Conservation (phyloP, 2,113 vertebrate genomes). For the Sardina pilchardus region DNA sequence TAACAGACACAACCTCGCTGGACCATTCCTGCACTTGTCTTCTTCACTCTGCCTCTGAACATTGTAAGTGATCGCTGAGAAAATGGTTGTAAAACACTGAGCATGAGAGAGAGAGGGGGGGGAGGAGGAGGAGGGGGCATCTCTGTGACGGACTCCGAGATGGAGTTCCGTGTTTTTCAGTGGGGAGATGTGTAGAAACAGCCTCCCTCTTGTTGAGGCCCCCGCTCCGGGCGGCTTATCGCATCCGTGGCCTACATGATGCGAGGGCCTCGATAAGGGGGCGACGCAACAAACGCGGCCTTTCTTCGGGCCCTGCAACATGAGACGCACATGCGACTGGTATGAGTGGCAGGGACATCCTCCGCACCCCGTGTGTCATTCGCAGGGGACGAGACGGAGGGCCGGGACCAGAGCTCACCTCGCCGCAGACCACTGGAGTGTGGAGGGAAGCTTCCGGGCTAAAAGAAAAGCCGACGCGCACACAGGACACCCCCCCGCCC, state of each 20-base stretch:
- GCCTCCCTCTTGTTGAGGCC: constrained; percentile 49
- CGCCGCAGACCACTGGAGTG: neutral
- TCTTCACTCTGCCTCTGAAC: neutral
- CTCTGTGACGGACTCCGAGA: neutral
- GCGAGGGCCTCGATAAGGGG: constrained; percentile 48
- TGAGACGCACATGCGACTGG: constrained; percentile 43
- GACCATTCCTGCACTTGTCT: neutral
- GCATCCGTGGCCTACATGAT: constrained; percentile 50
- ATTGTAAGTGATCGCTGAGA: neutral
- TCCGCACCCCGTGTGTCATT: constrained; percentile 49
- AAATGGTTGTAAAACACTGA: constrained; percentile 25
- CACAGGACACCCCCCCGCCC: too few relatives aligned
- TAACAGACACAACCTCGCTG: neutral
- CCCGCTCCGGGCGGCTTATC: constrained; percentile 49
- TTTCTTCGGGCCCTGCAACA: constrained; percentile 54
- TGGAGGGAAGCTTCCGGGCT: neutral
- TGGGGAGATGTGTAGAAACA: constrained; percentile 45
- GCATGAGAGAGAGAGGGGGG: neutral
- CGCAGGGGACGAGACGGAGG: constrained; percentile 11
- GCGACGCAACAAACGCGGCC: constrained; percentile 47
- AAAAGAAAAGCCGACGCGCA: neutral
- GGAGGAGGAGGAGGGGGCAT: neutral
- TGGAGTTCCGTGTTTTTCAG: constrained; percentile 28
- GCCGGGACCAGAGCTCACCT: constrained; percentile 12
- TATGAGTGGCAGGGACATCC: constrained; percentile 58